phyloP scores from a whole-genome alignment of 2,113 vertebrate genomes.

The Merops nubicus region DNA sequence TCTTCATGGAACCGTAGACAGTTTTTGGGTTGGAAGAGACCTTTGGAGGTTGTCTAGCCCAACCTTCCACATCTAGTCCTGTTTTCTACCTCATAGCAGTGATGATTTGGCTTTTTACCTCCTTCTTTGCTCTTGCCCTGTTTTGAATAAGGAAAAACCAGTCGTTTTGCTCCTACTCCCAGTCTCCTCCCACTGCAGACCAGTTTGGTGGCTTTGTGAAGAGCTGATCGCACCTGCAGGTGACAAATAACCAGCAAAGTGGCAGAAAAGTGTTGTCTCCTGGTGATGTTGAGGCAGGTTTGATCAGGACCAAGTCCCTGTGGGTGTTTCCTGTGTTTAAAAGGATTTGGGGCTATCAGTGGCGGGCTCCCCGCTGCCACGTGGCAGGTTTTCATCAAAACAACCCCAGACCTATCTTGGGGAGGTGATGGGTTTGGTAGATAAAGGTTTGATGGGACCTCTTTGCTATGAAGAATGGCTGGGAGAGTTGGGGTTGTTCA shows the following conservation, averaged over 20 bases:
- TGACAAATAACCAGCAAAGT: background rate
- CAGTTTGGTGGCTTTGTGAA: background rate
- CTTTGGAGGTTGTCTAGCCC: background rate
- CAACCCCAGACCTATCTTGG: background rate
- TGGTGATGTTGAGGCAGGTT: background rate
- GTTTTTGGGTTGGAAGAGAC: background rate
- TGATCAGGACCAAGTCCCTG: fast-evolving
- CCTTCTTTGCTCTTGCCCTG: background rate
- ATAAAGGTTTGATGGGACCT: background rate
- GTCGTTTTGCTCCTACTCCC: background rate
- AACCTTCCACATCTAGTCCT: background rate
- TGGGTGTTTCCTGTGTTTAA: background rate
- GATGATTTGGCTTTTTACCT: background rate
- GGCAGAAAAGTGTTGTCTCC: background rate
- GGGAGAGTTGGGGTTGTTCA: no score
- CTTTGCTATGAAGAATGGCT: background rate
- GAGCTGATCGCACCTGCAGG: background rate
- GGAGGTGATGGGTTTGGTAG: background rate
- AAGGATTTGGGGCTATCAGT: background rate
- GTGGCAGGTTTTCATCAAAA: background rate
- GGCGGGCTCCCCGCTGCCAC: background rate
- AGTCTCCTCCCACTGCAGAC: background rate
- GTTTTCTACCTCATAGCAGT: fast-evolving
- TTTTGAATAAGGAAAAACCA: background rate
- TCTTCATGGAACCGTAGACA: background rate